Evolutionary conservation across 2,888 invertebrate genomes (phyloP).

Genomic region (Euclidia mi): DNA sequence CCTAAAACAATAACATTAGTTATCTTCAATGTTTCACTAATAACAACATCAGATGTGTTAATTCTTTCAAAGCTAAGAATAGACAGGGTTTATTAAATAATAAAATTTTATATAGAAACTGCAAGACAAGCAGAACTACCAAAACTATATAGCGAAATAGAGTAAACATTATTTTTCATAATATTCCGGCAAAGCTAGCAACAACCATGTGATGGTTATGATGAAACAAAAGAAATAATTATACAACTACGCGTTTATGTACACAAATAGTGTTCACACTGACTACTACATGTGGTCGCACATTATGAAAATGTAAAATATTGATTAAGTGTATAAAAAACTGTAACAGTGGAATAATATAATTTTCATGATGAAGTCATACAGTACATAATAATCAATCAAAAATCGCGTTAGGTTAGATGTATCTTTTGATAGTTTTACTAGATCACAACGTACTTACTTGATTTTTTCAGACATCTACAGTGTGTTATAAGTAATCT

Average conservation of each 20-base stretch:
- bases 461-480: slow-evolving; percentile 80
- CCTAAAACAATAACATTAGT: slow-evolving; percentile 64
- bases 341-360: slow-evolving; percentile 60
- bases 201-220: slow-evolving; percentile 35
- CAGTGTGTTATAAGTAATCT: slow-evolving; percentile 79
- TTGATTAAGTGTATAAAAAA: slow-evolving; percentile 30
- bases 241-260: slow-evolving; percentile 7
- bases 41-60: no score
- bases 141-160: neutral
- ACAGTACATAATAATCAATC: slow-evolving; percentile 72
- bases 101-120: no score
- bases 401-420: slow-evolving; percentile 70
- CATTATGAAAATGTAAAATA: no score
- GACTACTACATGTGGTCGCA: no score
- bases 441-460: slow-evolving; percentile 68
- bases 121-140: no score
- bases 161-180: neutral
- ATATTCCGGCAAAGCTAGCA: slow-evolving; percentile 7
- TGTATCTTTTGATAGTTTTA: slow-evolving; percentile 34
- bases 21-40: no score
- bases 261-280: neutral
- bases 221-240: slow-evolving; percentile 32
- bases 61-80: no score
- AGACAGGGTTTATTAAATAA: no score
- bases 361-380: slow-evolving; percentile 64